Evolutionary conservation across 2,797 vertebrate genomes (phyloP).

Genomic region (Rhabdophis nuchalis): DNA sequence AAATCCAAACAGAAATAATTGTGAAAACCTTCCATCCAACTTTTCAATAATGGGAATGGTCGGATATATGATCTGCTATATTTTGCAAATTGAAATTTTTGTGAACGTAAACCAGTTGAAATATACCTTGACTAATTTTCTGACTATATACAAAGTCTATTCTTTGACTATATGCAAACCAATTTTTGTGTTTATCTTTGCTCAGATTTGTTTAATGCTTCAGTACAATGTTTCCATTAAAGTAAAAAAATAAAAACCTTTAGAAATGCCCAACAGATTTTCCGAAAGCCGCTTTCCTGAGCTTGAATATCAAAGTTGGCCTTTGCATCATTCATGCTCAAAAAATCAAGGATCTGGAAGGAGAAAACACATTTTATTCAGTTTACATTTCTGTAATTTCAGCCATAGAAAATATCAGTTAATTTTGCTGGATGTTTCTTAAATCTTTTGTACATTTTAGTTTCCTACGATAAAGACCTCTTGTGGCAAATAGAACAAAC

Average conservation of each 20-base stretch:
- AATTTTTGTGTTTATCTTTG: no score
- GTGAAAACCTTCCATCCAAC: neutral
- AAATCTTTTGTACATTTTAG: neutral
- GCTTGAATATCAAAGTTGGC: conserved; percentile 72
- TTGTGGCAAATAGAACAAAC: neutral
- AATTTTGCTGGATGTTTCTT: neutral
- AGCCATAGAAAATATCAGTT: neutral
- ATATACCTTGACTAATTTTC: neutral
- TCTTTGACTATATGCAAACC: neutral
- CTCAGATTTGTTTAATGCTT: neutral
- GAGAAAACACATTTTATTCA: conserved; percentile 5
- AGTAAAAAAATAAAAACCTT: conserved; percentile 76
- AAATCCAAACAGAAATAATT: neutral
- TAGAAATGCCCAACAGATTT: conserved; percentile 96
- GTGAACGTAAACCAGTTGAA: neutral
- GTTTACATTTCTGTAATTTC: conserved; percentile 1
- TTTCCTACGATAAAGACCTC: neutral
- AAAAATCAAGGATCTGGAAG: conserved; percentile 87
- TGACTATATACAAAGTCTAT: neutral
- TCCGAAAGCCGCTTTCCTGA: conserved; percentile 83
- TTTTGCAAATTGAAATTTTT: neutral
- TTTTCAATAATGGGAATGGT: neutral
- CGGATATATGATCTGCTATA: neutral
- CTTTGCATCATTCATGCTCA: conserved; percentile 82
- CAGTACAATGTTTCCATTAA: neutral